phyloP scores from a whole-genome alignment of 2,888 invertebrate genomes.

The Tanytarsus gracilentus region DNA sequence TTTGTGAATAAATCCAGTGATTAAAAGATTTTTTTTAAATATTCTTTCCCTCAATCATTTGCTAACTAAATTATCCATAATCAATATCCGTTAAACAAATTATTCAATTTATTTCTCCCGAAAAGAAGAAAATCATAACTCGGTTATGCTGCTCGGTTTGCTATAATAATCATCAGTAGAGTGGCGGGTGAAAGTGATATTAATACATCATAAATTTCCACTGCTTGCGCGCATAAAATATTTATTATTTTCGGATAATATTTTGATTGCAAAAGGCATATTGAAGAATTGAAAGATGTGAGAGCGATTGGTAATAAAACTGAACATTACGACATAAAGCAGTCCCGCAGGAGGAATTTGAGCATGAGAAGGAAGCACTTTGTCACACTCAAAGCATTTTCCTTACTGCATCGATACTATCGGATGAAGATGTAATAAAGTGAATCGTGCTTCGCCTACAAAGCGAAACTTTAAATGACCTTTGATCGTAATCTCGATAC shows the following conservation, averaged over 20 bases:
- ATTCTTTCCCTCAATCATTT: too few relatives aligned
- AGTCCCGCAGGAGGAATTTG: neutral
- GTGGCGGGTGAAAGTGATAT: neutral
- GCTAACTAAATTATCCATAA: too few relatives aligned
- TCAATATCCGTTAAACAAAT: too few relatives aligned
- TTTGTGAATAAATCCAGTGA: too few relatives aligned
- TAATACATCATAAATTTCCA: constrained; percentile 7
- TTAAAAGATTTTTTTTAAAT: too few relatives aligned
- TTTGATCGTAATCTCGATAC: too few relatives aligned
- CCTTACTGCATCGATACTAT: too few relatives aligned
- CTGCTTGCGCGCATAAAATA: neutral
- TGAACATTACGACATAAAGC: neutral
- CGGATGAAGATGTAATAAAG: constrained; percentile 2
- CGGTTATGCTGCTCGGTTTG: too few relatives aligned
- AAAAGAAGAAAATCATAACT: too few relatives aligned
- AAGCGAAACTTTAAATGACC: constrained; percentile 5
- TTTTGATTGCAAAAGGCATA: neutral
- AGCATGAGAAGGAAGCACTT: neutral
- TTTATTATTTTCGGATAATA: constrained; percentile 12
- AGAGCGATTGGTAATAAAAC: neutral
- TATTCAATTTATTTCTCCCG: too few relatives aligned
- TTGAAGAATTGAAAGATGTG: neutral
- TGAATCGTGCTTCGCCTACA: neutral
- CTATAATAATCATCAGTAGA: neutral
- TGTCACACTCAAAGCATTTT: neutral